Base-by-base conservation (phyloP, 2,888 invertebrate genomes). In the Drosophila lacicola region DNA sequence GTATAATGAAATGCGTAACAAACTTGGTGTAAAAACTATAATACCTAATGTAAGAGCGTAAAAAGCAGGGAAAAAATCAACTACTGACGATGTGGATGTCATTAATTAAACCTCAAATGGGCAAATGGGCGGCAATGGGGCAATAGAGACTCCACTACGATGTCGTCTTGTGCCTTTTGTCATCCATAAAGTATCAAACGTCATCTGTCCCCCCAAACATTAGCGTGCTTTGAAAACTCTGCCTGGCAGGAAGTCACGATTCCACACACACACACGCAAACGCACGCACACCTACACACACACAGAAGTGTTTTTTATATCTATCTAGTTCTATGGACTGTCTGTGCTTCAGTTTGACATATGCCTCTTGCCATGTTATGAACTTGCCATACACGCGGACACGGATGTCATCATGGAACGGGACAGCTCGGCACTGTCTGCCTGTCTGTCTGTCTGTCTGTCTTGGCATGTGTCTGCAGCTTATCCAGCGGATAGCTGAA, bases 81-180 rank as follows among this genome's bases (percentile, higher is more conserved):
- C 62, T 34, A 37, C 47, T 42, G 45, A 8, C 64, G 60, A 44
- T 69, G 78, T 74, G 65, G 65, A 65, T 75, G 87, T 78, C 88
- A 88, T 88, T 86, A 88, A 85, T 83, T 88, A 86, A 83, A 78
- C 84, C 84, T 50, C 88, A 88, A 85, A 85, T 88, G 83, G 83
- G 46, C 65, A 67, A 67, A 71, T 58, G 65, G 73, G 51, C 57
- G 55, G 54, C 65, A 56, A 41, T 51, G 61, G 46, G 42, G 54
- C 78, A 14, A 63, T 60, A 67, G 78, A 67, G 53, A 56, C 74
- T 49, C 39, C 44, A 68, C 71, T 58, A 45, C 53, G 45, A 66
- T 67, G 50, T 55, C 67, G 79, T 76, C 86, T 74, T 85, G 51
- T 61, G 83, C 86, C 88, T 86, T 69, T 70, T 83, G 81, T 78